Base-by-base conservation (phyloP, 2,888 invertebrate species). In the Augiades crinisus region DNA sequence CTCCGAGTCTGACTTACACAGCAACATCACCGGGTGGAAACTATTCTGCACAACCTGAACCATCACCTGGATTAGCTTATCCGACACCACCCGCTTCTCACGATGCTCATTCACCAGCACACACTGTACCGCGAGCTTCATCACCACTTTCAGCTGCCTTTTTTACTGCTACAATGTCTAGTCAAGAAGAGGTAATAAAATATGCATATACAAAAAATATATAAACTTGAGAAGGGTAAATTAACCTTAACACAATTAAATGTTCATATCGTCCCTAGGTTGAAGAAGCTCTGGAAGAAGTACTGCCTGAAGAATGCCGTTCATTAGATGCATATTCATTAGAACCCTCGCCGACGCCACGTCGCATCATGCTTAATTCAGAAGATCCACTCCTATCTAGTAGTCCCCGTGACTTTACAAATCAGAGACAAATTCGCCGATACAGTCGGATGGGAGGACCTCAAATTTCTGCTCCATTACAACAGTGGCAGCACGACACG, bases 1-100 rank as follows among this genome's bases (percentile, higher is more conserved):
- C 88, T 1, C 88, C 88, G 8, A 81, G 87, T 2, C 59, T 88
- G 43, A 71, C 82, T 1, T 89, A 82, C 41, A 72, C 81, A 12
- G 88, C 83, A 12, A 72, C 83, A 3, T 88, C 88, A 3, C 87
- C 87, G 2, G 75, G 79, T 36, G 82, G 81, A 44, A 82, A 78
- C 57, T 87, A 86, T 61, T 84, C 86, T 10, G 79, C 79, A 33
- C 87, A 86, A 46, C 75, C 87, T 2, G 79, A 82, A 50, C 76
- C 83, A 53, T 94, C 95, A n/a, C 95, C 95, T 0, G 93, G 94
- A 27, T 91, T 96, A 31, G 78, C 95, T 14, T 96, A 96, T 72
- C 96, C 96, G 2, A 96, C 96, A 5, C 96, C 96, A 14, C 96
- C 96, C 3, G 96, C 96, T 1, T 96, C 96, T 63, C 96, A 96